Base-by-base conservation (phyloP, 1,140 invertebrate species). In the Teleopsis dalmanni region DNA sequence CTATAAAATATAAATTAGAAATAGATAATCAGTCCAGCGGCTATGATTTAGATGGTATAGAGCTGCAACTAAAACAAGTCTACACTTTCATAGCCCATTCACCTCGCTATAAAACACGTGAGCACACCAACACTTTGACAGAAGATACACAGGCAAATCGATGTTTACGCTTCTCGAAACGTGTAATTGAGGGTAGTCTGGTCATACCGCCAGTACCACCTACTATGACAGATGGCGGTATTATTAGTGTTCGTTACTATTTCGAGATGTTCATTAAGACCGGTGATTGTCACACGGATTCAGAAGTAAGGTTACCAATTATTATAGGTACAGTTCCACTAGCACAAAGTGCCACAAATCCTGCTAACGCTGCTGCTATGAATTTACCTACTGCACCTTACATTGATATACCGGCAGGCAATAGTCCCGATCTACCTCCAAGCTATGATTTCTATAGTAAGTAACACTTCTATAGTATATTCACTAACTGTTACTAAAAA, bases 161-260 rank as follows among this genome's bases (percentile, higher is more conserved):
- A 6, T 62, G 68, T 21, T 35, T 51, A 2, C 51, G 65, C 9
- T 42, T 62, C 9, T 53, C 62, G 0, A 65, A 65, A 31, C 57
- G 56, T 10, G 6, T 59, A 13, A 50, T 68, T 2, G 49, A 57
- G 6, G 59, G 54, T 21, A 47, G 19, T 4, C 26, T 69, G 8
- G 13, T 48, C 1, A 59, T 69, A 35, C 65, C 65, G 2, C 45
- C 60, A 1, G 54, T 58, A 13, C 57, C 59, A 2, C 65, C 65
- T 3, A 54, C 59, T 1, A 82, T 85, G 58, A 37, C 54, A 9
- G 13, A 31, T 1, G 10, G 29, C 2, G 52, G 56, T 23, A 66
- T 68, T 9, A 55, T 68, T 19, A 34, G 19, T 36, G 26, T 48
- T 0, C 41, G 48, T 16, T 62, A 64, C 16, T 25, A 48, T 2